These are phyloP conservation scores for Mycetomoellerius zeteki DNA, from an alignment of 1,140 invertebrate species.

Conservation along the genomic window DNA sequence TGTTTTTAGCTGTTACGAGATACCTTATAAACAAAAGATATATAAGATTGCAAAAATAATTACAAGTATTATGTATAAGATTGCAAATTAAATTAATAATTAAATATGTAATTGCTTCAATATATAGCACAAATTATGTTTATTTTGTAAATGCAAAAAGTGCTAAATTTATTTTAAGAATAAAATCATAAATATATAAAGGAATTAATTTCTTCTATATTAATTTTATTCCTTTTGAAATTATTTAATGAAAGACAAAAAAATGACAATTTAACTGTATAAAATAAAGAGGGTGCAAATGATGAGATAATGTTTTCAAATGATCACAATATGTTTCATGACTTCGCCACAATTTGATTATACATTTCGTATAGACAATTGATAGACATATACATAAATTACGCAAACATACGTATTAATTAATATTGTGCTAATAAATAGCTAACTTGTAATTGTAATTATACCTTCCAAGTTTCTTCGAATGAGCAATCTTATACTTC, in stretches of 20 bases:
- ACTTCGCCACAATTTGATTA: no score
- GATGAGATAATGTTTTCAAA: not conserved
- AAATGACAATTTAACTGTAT: not conserved
- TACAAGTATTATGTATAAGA: no score
- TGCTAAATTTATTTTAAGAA: conserved; percentile 11
- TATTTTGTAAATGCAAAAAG: not conserved
- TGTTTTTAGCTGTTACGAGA: conserved; percentile 88
- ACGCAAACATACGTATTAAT: no score
- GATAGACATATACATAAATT: no score
- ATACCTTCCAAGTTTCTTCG: conserved; percentile 81
- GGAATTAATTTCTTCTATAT: not conserved
- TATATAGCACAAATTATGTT: not conserved
- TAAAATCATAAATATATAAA: not conserved
- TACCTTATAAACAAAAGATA: conserved; percentile 82
- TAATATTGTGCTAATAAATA: not conserved
- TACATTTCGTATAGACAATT: no score
- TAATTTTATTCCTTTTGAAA: not conserved
- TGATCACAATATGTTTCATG: not conserved
- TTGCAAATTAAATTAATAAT: no score
- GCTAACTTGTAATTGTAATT: not conserved
- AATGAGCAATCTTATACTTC: conserved; percentile 75
- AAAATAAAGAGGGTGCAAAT: not conserved
- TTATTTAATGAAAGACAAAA: not conserved
- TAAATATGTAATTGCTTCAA: not conserved
- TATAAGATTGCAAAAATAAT: not conserved